Conservation (phyloP, 2,113 vertebrate species). For the Mesocricetus auratus region DNA sequence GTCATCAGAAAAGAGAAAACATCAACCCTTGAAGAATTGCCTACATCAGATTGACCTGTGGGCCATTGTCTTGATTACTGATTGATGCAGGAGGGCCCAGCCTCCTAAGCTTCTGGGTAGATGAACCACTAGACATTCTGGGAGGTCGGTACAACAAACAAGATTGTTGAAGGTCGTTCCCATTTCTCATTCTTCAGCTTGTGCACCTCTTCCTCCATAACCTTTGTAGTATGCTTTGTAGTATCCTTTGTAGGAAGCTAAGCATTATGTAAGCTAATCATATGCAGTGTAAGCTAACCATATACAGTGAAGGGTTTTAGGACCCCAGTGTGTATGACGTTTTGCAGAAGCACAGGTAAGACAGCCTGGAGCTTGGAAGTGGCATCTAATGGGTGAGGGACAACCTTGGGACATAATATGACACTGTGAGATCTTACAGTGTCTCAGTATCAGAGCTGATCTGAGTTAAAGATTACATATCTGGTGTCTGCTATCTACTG, state of each 20-base stretch:
- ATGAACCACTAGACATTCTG: background rate
- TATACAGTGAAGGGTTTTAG: background rate
- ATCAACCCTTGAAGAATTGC: background rate
- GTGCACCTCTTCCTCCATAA: background rate
- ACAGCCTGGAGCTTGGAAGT: background rate
- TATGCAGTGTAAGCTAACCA: too few species aligned
- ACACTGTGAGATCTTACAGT: background rate
- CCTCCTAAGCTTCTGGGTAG: background rate
- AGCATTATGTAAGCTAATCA: background rate
- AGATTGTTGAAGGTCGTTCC: background rate
- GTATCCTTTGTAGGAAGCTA: background rate
- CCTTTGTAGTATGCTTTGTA: background rate
- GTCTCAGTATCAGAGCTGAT: background rate
- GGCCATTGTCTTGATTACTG: background rate
- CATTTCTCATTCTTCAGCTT: rapidly evolving
- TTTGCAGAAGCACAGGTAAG: background rate
- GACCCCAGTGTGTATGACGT: rapidly evolving
- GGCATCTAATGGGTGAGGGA: background rate
- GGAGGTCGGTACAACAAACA: rapidly evolving
- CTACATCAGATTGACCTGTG: background rate
- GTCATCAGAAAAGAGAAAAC: background rate
- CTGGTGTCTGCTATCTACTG: background rate
- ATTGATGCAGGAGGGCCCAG: background rate
- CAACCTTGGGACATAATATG: background rate
- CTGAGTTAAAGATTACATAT: rapidly evolving